Evolutionary conservation across 2,797 vertebrate species (phyloP), one percentile per base, ranked within the genome.

Genomic region (Falco rusticolus): DNA sequence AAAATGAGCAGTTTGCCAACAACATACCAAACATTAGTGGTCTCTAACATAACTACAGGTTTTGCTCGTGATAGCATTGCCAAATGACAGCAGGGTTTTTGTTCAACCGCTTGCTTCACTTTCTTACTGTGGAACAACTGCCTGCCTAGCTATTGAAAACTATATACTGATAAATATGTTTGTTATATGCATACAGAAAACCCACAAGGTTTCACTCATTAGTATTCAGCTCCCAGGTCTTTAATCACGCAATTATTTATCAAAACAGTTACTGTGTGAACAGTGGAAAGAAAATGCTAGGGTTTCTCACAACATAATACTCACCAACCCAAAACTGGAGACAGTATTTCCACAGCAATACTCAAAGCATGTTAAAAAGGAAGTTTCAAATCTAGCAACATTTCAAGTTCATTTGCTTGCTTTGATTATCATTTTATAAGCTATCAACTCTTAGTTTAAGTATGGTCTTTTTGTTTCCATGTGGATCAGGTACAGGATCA

Each of bases 1-100:
- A 93, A 96, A 96, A 96, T 4, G 57, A 72, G 31, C 39, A 74
- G 50, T 75, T 85, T 97, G 95, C 97, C 97, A 97, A 90, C 87
- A 97, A 70, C 89, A 93, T 50, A 92, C 91, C 78, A 71, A 97
- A 97, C 96, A 95, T 96, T 25, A 96, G 96, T 60, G 84, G 70
- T 78, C 84, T 63, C 87, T 41, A 60, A 89, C 82, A 63, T 34
- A 85, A 86, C 84, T 93, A 43, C 41, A 94, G 86, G 88, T 94
- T 96, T 94, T 75, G 92, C 90, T 97, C 94, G 82, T 6, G 18
- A 78, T 2, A 74, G 76, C 12, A 0, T 4, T 76, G 63, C 66
- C 95, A 97, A 88, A 90, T 72, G 89, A 91, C 84, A 93, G 75
- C 68, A 90, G n/a, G 29, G 60, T 31, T 97, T 97, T 95, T 87